These are phyloP conservation scores for Crossocerus cetratus DNA, from an alignment of 2,888 invertebrate genomes.

Conservation along the genomic window DNA sequence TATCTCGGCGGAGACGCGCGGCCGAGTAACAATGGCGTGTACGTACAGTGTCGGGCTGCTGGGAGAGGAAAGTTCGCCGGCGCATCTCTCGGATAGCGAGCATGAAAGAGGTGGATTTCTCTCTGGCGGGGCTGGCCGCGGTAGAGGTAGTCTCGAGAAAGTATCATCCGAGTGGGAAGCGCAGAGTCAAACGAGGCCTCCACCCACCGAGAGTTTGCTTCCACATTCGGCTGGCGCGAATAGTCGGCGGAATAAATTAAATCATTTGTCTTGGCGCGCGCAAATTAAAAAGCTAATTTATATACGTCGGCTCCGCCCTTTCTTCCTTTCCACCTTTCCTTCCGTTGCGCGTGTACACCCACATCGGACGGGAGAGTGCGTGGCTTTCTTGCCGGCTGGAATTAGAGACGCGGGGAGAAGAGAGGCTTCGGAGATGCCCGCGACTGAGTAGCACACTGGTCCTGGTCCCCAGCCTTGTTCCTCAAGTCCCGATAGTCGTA, in stretches of 20 bases:
- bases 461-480: constrained; percentile 32
- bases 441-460: neutral
- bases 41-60: too few relatives aligned
- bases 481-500: constrained; percentile 28
- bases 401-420: constrained; percentile 46
- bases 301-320: constrained; percentile 50
- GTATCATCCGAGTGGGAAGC: constrained; percentile 66
- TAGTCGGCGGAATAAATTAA: constrained; percentile 75
- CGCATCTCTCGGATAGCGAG: neutral
- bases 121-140: neutral
- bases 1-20: too few relatives aligned
- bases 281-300: constrained; percentile 68
- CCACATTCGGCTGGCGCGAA: constrained; percentile 45
- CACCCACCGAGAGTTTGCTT: constrained; percentile 29
- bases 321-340: neutral
- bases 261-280: constrained; percentile 72
- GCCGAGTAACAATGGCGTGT: too few relatives aligned
- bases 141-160: constrained; percentile 14
- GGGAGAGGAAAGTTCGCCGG: neutral
- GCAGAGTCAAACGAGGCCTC: constrained; percentile 68
- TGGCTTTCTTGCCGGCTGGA: constrained; percentile 14
- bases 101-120: constrained; percentile 4
- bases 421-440: constrained; percentile 40
- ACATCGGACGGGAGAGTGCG: constrained; percentile 33
- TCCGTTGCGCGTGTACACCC: constrained; percentile 39